Percentiles rank a stretch among this genome's conserved stretches.
Evolutionary conservation across 2,888 invertebrate species (phyloP).

Genomic region (Andricus quercusramuli): DNA sequence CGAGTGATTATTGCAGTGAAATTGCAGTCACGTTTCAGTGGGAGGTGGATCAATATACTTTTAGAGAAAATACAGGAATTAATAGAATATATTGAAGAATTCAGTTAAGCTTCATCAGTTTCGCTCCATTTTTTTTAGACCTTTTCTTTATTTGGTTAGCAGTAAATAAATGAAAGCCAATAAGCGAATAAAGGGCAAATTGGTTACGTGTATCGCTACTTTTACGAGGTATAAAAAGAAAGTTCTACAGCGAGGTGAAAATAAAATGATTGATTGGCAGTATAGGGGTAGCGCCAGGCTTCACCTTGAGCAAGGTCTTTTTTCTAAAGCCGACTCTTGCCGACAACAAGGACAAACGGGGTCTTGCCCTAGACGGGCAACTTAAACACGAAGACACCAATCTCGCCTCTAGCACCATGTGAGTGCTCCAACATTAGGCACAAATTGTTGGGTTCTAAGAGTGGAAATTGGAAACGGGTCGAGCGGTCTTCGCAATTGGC

Average conservation of each 20-base stretch:
- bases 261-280: slow-evolving; percentile 80
- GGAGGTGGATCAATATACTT: background rate
- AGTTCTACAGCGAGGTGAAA: slow-evolving; percentile 68
- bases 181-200: slow-evolving; percentile 56
- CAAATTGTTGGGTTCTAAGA: slow-evolving; percentile 51
- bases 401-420: slow-evolving; percentile 92
- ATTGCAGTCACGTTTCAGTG: background rate
- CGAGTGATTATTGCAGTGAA: background rate
- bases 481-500: slow-evolving; percentile 27
- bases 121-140: slow-evolving; percentile 39
- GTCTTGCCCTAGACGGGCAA: slow-evolving; percentile 91
- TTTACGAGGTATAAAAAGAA: slow-evolving; percentile 57
- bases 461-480: slow-evolving; percentile 62
- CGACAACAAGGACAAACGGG: slow-evolving; percentile 92
- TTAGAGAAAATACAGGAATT: background rate
- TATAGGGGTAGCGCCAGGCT: slow-evolving; percentile 90
- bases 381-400: slow-evolving; percentile 94
- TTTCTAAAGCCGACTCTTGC: slow-evolving; percentile 87
- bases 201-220: slow-evolving; percentile 50
- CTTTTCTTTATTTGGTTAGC: slow-evolving; percentile 43
- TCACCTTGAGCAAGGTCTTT: slow-evolving; percentile 92
- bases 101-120: background rate
- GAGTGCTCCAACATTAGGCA: slow-evolving; percentile 79
- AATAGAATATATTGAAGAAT: background rate
- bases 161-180: slow-evolving; percentile 51